A percentile compares a stretch with the other conserved stretches of the same genome.
Evolutionary conservation across 2,797 vertebrate genomes (phyloP).

Genomic region (Galago senegalensis): DNA sequence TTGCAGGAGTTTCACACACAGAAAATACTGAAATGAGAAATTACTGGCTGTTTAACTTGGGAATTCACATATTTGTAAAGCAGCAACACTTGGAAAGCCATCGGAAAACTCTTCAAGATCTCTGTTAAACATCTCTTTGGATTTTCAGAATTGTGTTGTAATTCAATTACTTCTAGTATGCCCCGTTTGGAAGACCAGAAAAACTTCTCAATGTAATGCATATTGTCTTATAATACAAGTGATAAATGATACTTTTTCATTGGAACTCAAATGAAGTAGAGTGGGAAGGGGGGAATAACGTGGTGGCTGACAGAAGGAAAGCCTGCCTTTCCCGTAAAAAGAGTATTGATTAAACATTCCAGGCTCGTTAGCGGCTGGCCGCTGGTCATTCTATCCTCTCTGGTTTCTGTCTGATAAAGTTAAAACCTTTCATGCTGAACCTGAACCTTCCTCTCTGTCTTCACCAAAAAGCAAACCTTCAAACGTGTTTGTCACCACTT

Average conservation of each 20-base stretch:
- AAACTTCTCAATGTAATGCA: background rate
- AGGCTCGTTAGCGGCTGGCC: background rate
- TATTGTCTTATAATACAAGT: background rate
- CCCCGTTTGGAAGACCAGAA: background rate
- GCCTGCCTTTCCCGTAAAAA: background rate
- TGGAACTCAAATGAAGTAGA: background rate
- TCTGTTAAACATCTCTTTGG: background rate
- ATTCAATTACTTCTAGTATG: background rate
- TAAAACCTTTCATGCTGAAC: background rate
- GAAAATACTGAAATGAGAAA: background rate
- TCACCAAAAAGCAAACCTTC: background rate
- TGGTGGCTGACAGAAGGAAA: background rate
- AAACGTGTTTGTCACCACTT: background rate
- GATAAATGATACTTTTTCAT: background rate
- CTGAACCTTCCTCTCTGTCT: background rate
- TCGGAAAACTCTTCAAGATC: background rate
- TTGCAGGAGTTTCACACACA: background rate
- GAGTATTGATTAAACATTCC: background rate
- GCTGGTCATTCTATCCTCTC: background rate
- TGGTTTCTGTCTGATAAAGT: background rate
- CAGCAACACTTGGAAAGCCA: background rate
- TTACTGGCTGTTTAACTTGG: background rate
- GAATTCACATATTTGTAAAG: background rate
- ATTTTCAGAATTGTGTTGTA: background rate
- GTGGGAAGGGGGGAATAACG: background rate